Percentiles rank a stretch among this genome's conserved stretches.
Conservation (phyloP, 1,140 invertebrate genomes). For the Chionoecetes opilio region DNA sequence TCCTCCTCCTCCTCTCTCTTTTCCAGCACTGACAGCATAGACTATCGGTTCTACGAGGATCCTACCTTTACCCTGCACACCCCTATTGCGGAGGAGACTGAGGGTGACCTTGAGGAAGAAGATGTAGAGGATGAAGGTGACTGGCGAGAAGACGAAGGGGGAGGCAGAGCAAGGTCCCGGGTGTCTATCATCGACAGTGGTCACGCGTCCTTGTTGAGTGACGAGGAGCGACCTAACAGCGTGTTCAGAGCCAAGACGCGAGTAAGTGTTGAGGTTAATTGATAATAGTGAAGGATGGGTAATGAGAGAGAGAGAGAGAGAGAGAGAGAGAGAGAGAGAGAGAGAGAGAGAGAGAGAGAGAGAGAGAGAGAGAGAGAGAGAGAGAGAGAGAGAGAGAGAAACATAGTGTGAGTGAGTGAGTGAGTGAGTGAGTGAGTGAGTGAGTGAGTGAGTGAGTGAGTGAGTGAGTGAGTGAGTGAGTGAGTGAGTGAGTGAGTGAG, state of each 20-base stretch:
- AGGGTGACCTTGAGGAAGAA: background rate
- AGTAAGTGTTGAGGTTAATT: slow-evolving; percentile 36
- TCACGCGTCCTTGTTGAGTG: slow-evolving; percentile 60
- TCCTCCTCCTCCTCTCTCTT: background rate
- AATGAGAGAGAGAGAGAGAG: too few relatives aligned
- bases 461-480: too few relatives aligned
- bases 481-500: background rate
- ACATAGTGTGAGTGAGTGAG: background rate
- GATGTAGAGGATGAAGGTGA: background rate
- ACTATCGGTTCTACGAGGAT: background rate
- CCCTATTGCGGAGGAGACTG: slow-evolving; percentile 48
- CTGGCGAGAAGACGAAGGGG: background rate
- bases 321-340: too few relatives aligned
- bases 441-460: too few relatives aligned
- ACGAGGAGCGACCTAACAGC: slow-evolving; percentile 71
- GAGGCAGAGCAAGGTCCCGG: slow-evolving; percentile 15
- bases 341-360: too few relatives aligned
- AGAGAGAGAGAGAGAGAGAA: background rate
- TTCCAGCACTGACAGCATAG: background rate
- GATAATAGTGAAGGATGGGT: too few relatives aligned
- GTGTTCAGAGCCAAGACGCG: slow-evolving; percentile 65
- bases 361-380: too few relatives aligned
- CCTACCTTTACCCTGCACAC: background rate
- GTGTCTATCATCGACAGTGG: slow-evolving; percentile 65
- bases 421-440: too few relatives aligned